phyloP scores from a whole-genome alignment of 1,140 invertebrate genomes.

The Lineus longissimus region DNA sequence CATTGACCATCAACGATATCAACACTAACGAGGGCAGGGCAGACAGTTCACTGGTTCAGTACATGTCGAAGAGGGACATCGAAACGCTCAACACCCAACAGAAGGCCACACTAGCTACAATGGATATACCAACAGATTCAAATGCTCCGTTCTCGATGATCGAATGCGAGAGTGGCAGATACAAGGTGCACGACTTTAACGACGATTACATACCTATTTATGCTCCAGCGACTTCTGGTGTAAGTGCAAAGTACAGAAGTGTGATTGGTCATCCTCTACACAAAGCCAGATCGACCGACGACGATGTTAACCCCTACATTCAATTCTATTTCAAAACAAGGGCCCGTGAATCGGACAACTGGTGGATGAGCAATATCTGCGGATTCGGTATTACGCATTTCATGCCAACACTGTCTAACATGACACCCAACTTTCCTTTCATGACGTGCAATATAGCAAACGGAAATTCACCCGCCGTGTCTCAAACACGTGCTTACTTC shows the following conservation, averaged over 20 bases:
- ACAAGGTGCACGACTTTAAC: conserved; percentile 4
- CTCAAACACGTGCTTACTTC: not conserved
- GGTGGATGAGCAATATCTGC: conserved; percentile 6
- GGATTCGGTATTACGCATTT: not conserved
- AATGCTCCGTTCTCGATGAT: conserved; percentile 3
- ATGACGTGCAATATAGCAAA: not conserved
- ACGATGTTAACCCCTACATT: not conserved
- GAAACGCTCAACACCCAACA: conserved; percentile 6
- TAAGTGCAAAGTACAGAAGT: not conserved
- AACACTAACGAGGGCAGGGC: not conserved
- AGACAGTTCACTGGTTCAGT: conserved; percentile 2
- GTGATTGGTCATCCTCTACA: not conserved
- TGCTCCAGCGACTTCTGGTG: not conserved
- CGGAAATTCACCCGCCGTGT: not conserved
- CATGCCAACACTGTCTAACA: conserved; percentile 1
- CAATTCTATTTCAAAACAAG: conserved; percentile 7
- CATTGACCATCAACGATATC: conserved; percentile 2
- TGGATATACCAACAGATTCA: conserved; percentile 7
- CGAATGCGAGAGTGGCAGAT: conserved; percentile 7
- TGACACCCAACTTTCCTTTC: conserved; percentile 6
- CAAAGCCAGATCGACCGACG: conserved; percentile 3
- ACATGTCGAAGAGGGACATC: not conserved
- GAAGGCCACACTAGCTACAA: conserved; percentile 1
- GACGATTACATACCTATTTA: not conserved
- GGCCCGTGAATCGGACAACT: not conserved